Base-by-base conservation (phyloP, 2,888 invertebrate genomes). In the Disparrhopalites patrizii region DNA sequence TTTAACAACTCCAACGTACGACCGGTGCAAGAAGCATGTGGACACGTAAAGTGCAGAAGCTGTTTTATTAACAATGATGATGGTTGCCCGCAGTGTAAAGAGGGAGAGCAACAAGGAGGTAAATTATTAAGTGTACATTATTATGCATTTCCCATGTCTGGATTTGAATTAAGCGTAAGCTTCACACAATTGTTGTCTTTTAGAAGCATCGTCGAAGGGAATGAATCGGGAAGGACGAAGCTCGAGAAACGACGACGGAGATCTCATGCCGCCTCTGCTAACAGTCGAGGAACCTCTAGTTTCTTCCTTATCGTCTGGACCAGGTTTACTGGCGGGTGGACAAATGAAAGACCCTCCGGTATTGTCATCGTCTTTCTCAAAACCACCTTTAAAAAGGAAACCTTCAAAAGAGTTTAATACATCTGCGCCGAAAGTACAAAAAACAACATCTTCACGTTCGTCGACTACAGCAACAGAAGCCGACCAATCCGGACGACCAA, bases 41-140 rank as follows among this genome's bases (percentile, higher is more conserved):
- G 71, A 15, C 75, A 75, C 43, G 54, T 69, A 5, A 73, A 73
- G 62, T 75, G 75, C 28, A 40, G 73, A 47, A 47, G 8, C 1
- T 75, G 75, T 62, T 66, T 73, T 15, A 72, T 73, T 36, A 47
- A 55, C 47, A 70, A 69, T 50, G 70, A 69, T 33, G 69, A 73
- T 18, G 73, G 72, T 0, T 75, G 75, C 56, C 25, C 60, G 7
- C 72, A 71, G 55, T 75, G 75, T 64, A 30, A 57, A 4, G 50
- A n/a, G n/a, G n/a, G n/a, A n/a, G n/a, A n/a, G n/a, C n/a, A n/a
- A n/a, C n/a, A n/a, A n/a, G n/a, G n/a, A n/a, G n/a, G n/a, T n/a
- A n/a, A n/a, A n/a, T n/a, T n/a, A n/a, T n/a, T n/a, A n/a, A n/a
- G n/a, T n/a, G n/a, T n/a, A n/a, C n/a, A n/a, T n/a, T n/a, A n/a